Evolutionary conservation across 2,113 vertebrate species (phyloP).

Genomic region (Tachycineta bicolor): DNA sequence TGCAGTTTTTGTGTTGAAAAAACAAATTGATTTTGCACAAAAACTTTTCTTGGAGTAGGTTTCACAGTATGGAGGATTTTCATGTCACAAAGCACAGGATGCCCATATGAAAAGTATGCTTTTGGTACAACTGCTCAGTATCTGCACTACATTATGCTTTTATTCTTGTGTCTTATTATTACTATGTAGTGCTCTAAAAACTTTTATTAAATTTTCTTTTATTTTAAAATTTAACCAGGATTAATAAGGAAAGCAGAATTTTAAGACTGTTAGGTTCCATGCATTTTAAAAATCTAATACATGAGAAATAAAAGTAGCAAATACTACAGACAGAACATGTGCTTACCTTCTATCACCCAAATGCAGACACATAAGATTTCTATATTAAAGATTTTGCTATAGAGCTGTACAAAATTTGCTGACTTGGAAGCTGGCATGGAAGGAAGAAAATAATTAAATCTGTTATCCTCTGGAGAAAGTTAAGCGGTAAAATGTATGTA

Average conservation of each 20-base stretch:
- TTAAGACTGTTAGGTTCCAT: background rate
- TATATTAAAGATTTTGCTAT: constrained; percentile 2
- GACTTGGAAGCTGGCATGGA: constrained; percentile 36
- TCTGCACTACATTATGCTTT: background rate
- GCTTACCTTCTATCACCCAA: constrained; percentile 5
- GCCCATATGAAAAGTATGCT: background rate
- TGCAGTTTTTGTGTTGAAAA: background rate
- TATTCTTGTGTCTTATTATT: background rate
- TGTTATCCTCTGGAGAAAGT: constrained; percentile 49
- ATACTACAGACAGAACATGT: background rate
- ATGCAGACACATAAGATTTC: background rate
- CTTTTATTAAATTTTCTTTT: background rate
- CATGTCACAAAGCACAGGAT: background rate
- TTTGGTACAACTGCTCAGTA: background rate
- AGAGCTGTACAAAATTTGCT: constrained; percentile 36
- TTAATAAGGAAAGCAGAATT: background rate
- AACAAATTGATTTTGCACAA: background rate
- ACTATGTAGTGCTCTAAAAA: background rate
- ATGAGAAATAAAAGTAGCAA: background rate
- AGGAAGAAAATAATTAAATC: constrained; percentile 68
- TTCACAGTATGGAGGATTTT: background rate
- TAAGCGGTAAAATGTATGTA: constrained; percentile 49
- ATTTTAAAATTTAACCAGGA: background rate
- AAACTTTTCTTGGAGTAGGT: background rate
- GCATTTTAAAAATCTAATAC: background rate